Evolutionary conservation across 2,888 invertebrate species (phyloP).

Genomic region (Elmis aenea): DNA sequence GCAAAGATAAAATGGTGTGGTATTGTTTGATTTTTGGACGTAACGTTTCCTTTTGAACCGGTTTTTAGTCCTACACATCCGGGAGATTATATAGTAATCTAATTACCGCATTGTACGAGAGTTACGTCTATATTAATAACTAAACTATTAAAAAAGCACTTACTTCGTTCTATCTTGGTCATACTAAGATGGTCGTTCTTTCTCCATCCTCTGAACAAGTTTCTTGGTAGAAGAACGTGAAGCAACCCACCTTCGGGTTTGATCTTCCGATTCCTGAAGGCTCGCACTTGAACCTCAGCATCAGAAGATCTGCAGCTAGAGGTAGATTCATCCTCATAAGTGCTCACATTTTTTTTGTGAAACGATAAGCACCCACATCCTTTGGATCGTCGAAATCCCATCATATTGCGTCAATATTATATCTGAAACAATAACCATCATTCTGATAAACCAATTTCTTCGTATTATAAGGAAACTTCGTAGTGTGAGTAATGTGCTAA

Average conservation of each 20-base stretch:
- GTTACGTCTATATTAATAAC: too few relatives aligned
- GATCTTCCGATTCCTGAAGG: constrained; percentile 39
- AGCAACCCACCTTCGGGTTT: constrained; percentile 46
- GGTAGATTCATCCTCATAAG: constrained; percentile 32
- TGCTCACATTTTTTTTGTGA: constrained; percentile 28
- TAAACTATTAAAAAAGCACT: too few relatives aligned
- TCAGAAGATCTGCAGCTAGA: constrained; percentile 28
- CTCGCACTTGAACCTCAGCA: constrained; percentile 18
- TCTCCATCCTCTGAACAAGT: constrained; percentile 62
- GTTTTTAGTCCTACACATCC: too few relatives aligned
- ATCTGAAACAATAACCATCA: neutral
- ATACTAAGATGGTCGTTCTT: constrained; percentile 65
- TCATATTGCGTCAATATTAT: constrained; percentile 12
- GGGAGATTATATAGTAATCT: too few relatives aligned
- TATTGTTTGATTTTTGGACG: too few relatives aligned
- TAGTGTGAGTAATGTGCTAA: too few relatives aligned
- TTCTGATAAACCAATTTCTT: neutral
- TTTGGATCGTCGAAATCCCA: constrained; percentile 22
- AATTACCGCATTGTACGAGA: too few relatives aligned
- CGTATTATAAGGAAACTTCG: too few relatives aligned
- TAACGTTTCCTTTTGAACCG: too few relatives aligned
- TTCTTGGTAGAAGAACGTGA: constrained; percentile 55
- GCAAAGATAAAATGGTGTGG: too few relatives aligned
- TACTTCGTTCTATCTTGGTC: constrained; percentile 73
- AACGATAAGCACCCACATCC: constrained; percentile 27